phyloP scores from a whole-genome alignment of 2,113 vertebrate species.

The Ceuthmochares aereus region DNA sequence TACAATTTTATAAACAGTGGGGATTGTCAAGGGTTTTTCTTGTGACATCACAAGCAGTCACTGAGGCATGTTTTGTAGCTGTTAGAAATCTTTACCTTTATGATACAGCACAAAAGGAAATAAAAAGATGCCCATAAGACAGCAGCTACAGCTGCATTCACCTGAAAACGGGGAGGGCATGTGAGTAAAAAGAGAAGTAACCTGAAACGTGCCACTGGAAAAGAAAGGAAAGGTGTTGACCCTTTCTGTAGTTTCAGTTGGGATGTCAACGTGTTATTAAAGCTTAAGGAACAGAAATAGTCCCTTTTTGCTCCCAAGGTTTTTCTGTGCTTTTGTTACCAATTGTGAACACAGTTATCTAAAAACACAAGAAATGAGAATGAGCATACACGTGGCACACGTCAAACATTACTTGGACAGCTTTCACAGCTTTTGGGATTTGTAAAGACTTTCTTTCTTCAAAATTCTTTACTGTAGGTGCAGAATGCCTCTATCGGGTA shows the following conservation, averaged over 20 bases:
- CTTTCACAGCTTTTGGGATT: background rate
- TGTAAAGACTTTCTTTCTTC: background rate
- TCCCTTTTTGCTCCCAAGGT: background rate
- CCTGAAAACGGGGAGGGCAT: conserved; percentile 15
- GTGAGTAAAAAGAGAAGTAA: conserved; percentile 17
- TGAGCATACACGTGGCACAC: background rate
- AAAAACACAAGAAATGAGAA: background rate
- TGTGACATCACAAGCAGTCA: conserved; percentile 4
- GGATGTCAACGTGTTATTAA: conserved; percentile 12
- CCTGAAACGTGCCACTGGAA: background rate
- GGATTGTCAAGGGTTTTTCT: conserved; percentile 39
- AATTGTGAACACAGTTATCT: background rate
- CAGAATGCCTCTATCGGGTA: background rate
- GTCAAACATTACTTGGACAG: background rate
- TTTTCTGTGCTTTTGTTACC: background rate
- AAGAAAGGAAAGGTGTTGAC: conserved; percentile 37
- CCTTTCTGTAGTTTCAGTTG: conserved; percentile 13
- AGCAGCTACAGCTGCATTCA: background rate
- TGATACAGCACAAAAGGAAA: conserved; percentile 16
- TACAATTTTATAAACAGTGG: background rate
- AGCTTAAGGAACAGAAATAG: conserved; percentile 14
- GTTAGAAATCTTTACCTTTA: conserved; percentile 5
- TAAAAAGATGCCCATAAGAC: background rate
- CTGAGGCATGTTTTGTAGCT: conserved; percentile 16
- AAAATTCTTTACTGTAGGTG: background rate